Conservation (phyloP, 2,797 vertebrate genomes). For the Australoheros facetus region DNA sequence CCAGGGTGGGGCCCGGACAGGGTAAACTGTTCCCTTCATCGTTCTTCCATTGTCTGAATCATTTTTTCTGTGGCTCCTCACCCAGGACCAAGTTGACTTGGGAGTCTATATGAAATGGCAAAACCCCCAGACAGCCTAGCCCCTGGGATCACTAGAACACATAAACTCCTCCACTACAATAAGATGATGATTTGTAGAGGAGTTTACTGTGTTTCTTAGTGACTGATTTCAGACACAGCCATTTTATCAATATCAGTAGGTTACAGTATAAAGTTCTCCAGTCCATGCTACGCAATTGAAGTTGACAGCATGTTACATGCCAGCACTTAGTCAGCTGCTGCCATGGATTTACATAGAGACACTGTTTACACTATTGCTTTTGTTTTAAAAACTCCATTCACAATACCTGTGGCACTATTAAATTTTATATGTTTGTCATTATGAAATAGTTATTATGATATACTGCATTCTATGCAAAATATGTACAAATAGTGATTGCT, state of each 20-base stretch:
- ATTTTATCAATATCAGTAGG: neutral
- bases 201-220: too few species aligned
- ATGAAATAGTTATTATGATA: neutral
- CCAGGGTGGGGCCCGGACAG: too few species aligned
- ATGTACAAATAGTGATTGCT: neutral
- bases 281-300: neutral
- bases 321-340: neutral
- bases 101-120: too few species aligned
- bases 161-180: too few species aligned
- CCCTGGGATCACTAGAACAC: too few species aligned
- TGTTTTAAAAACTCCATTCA: neutral
- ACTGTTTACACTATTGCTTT: neutral
- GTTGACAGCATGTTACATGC: neutral
- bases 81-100: too few species aligned
- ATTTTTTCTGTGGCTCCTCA: too few species aligned
- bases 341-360: neutral
- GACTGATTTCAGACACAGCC: too few species aligned
- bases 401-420: neutral
- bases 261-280: neutral
- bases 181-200: too few species aligned
- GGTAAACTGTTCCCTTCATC: too few species aligned
- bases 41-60: too few species aligned
- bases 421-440: neutral
- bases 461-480: neutral
- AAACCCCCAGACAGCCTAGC: too few species aligned